Percentiles rank a stretch among this genome's conserved stretches.
Conservation (phyloP, 2,797 vertebrate species). For the Mus minutoides region DNA sequence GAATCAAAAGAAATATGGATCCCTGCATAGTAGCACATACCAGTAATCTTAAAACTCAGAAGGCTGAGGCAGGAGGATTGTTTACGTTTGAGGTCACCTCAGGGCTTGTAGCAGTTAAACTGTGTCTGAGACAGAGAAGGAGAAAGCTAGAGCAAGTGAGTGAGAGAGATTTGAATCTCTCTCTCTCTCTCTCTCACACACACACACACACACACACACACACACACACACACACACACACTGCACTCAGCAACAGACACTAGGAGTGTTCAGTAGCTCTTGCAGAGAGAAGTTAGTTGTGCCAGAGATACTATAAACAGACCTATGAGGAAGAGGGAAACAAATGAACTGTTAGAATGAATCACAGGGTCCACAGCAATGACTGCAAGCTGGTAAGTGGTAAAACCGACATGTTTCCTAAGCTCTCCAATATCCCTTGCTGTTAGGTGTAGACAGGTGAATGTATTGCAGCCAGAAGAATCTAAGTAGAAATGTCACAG, state of each 20-base stretch:
- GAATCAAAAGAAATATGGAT: background rate
- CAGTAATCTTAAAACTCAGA: background rate
- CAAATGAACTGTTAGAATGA: background rate
- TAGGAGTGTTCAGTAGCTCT: background rate
- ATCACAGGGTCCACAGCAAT: background rate
- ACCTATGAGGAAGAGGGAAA: background rate
- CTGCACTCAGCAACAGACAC: background rate
- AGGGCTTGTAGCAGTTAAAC: background rate
- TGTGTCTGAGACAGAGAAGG: background rate
- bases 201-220: too few relatives aligned
- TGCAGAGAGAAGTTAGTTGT: background rate
- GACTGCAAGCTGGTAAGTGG: background rate
- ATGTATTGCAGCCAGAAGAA: background rate
- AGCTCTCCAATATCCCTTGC: background rate
- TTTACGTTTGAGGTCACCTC: background rate
- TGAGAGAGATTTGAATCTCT: background rate
- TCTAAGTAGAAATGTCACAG: slow-evolving; percentile 4
- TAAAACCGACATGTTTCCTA: background rate
- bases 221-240: too few relatives aligned
- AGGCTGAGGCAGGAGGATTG: background rate
- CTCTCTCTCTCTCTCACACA: too few relatives aligned
- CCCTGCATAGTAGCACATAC: too few relatives aligned
- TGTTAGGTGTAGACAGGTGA: background rate
- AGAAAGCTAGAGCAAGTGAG: background rate
- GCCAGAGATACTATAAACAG: background rate